Base-by-base conservation (phyloP, 2,888 invertebrate genomes). In the Smittia aterrima region DNA sequence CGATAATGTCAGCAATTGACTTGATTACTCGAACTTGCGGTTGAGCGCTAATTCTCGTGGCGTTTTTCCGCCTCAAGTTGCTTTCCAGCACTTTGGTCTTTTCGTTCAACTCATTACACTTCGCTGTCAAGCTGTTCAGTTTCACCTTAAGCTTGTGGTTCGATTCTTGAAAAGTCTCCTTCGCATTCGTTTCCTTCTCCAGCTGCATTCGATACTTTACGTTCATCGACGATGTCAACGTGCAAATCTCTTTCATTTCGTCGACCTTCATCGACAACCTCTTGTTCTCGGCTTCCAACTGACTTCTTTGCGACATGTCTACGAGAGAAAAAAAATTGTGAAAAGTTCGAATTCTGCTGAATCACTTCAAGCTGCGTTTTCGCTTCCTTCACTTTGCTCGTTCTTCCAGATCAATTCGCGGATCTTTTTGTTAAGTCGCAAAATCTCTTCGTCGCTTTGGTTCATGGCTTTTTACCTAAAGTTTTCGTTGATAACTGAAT, bases 221-320 rank as follows among this genome's bases (percentile, higher is more conserved):
- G 22, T 53, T 70, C 27, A 27, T 24, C 18, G 70, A 53, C 11
- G 70, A 70, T 54, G 70, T 25, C 27, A 13, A 6, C 18, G 70
- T 16, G 41, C 70, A 54, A 18, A 53, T 40, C 41, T 70, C 53
- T 27, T 70, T 70, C 70, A 70, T 54, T 18, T 53, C 27, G 25
- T 70, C 70, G 1, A 70, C 70, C 13, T 53, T 40, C 54, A 70
- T 27, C 25, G 47, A 41, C 11, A 70, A n/a, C 4, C 70, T 47
- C 53, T 27, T 24, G 22, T 70, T 70, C 18, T 70, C 70, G 16
- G 18, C 1, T 7, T 54, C 54, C 11, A 70, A 13, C 25, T 22
- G 54, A 70, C 70, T 70, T 16, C 32, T 70, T 1, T 53, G 70
- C 53, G 70, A 53, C 70, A 70, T 70, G 16, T 27, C 70, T 70